Percentiles rank a stretch among this genome's conserved stretches.
These are phyloP conservation scores for Aegotheles bennettii DNA, from an alignment of 2,113 vertebrate species.

Conservation along the genomic window DNA sequence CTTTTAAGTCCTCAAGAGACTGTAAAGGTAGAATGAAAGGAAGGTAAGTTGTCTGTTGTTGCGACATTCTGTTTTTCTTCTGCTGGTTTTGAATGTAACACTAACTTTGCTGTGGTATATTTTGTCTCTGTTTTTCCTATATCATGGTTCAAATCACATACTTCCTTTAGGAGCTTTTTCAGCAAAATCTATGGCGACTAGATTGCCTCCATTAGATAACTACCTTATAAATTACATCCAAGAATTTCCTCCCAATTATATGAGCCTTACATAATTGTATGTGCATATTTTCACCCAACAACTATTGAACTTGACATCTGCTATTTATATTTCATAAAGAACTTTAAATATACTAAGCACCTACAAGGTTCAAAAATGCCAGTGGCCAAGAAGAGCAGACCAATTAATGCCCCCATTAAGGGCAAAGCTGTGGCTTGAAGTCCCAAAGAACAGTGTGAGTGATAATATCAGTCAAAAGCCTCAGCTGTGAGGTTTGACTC, in stretches of 20 bases:
- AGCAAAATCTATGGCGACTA: not conserved
- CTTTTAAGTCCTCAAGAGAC: not conserved
- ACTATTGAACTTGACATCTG: not conserved
- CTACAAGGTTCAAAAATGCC: not conserved
- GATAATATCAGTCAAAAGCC: not conserved
- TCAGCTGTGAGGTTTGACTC: not conserved
- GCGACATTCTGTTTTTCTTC: not conserved
- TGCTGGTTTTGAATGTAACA: not conserved
- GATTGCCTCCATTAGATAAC: not conserved
- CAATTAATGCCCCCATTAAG: not conserved
- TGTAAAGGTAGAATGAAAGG: not conserved
- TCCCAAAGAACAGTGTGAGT: not conserved
- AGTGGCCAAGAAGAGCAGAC: not conserved
- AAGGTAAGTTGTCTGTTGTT: not conserved
- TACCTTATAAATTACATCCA: not conserved
- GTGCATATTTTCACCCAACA: not conserved
- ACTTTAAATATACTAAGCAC: not conserved
- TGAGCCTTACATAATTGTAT: not conserved
- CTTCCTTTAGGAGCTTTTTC: not conserved
- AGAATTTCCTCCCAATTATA: not conserved
- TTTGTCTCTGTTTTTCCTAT: not conserved
- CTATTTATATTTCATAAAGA: not conserved
- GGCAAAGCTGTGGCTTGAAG: not conserved
- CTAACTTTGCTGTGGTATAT: not conserved
- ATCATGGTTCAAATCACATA: not conserved